Base-by-base conservation (phyloP, 2,888 invertebrate genomes). In the Linyphia triangularis region DNA sequence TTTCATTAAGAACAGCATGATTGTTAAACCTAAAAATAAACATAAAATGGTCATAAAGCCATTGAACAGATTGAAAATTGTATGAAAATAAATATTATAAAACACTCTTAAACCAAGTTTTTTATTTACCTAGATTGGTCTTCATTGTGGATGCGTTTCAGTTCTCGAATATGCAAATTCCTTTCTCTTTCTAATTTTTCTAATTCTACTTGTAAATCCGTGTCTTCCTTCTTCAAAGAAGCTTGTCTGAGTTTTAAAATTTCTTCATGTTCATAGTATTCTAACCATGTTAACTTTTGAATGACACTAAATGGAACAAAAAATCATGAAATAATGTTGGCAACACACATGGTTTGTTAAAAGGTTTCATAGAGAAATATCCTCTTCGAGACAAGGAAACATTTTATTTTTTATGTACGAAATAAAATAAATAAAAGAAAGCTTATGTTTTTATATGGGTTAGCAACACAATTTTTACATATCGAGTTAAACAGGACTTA, bases 231-330 rank as follows among this genome's bases (percentile, higher is more conserved):
- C 93, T 99, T 99, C 91, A 99, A 95, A 90, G 99, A 97, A 93
- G 98, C 98, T 94, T 98, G 98, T 92, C 99, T 95, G 93, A 99
- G 94, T 95, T 98, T 99, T 93, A 99, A 95, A 93, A 99, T 99
- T 94, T 99, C 99, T 94, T 99, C 99, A 92, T 98, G 97, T 94
- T 99, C 99, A 93, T 99, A 98, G 94, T 98, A 99, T 95, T 99
- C 99, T 88, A 93, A 92, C 89, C 91, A 90, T 51, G 92, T 91
- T 70, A 89, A 43, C 51, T 86, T 85, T 28, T 85, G 81, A 28
- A 86, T 26, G 26, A 67, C 70, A 73, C 86, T 86, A 63, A 40
- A 65, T 43, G n/a, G 9, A 26, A 22, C 72, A 61, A 13, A 43
- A 75, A 24, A 30, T 16, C 10, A 59, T 43, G 24, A 59, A 24